Percentiles rank a stretch among this genome's conserved stretches.
Evolutionary conservation across 30 jellyfish, hydroid and myxozoan species (phyloP).

Genomic region (Catostylus mosaicus): DNA sequence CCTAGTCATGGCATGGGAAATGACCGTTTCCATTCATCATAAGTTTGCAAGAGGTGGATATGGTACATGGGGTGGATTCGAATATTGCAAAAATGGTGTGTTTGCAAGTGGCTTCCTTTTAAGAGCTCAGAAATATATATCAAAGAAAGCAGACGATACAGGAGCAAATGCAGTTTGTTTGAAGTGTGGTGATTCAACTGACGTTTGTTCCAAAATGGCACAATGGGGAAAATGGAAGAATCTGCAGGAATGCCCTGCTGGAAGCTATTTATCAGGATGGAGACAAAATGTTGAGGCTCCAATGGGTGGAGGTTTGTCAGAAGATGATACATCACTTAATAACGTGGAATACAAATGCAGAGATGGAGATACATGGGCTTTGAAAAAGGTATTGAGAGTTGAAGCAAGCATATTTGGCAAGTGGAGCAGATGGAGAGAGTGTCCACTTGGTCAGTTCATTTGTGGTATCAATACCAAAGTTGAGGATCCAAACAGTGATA

Average conservation of each 20-base stretch:
- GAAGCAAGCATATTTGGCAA: slow-evolving; percentile 38
- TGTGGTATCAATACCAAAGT: slow-evolving; percentile 71
- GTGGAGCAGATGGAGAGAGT: slow-evolving; percentile 60
- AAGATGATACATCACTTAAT: slow-evolving; percentile 35
- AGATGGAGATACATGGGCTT: slow-evolving; percentile 35
- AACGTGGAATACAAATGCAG: slow-evolving; percentile 68
- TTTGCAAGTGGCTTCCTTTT: slow-evolving; percentile 30
- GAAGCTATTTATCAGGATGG: slow-evolving; percentile 40
- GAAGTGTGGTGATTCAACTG: slow-evolving; percentile 3
- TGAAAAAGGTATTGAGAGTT: slow-evolving; percentile 10
- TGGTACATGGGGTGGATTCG: slow-evolving; percentile 59
- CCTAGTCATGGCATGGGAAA: not conserved
- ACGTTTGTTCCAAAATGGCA: slow-evolving; percentile 41
- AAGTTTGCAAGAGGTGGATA: slow-evolving; percentile 12
- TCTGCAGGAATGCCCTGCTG: slow-evolving; percentile 20
- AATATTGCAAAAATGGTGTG: slow-evolving; percentile 28
- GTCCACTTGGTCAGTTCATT: slow-evolving; percentile 57
- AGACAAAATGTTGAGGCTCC: slow-evolving; percentile 49
- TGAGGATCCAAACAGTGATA: slow-evolving; percentile 60
- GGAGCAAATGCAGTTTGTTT: slow-evolving; percentile 48
- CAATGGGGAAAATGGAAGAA: slow-evolving; percentile 58
- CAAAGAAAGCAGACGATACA: slow-evolving; percentile 18
- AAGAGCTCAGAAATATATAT: slow-evolving; percentile 1
- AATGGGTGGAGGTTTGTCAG: not conserved
- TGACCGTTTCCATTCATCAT: not conserved